Percentiles rank a stretch among this genome's conserved stretches.
Conservation (phyloP, 2,888 invertebrate genomes). For the Teleiodes luculella region DNA sequence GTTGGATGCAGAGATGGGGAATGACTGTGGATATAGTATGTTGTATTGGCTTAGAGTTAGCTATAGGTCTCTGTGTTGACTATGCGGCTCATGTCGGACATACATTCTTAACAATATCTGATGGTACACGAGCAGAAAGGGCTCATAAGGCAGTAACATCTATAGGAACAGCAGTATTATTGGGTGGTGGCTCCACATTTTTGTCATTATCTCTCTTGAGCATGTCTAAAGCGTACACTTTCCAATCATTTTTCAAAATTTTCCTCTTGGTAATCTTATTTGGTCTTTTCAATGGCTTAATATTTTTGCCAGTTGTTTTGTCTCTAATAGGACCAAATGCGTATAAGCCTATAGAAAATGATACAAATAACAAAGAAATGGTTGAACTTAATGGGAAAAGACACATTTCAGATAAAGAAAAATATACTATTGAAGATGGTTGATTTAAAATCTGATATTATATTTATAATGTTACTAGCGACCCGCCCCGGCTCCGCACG, state of each 20-base stretch:
- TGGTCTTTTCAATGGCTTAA: slow-evolving; percentile 87
- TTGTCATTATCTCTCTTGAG: slow-evolving; percentile 84
- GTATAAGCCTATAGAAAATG: slow-evolving; percentile 45
- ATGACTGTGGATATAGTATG: slow-evolving; percentile 89
- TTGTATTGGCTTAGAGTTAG: slow-evolving; percentile 88
- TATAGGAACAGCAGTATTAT: slow-evolving; percentile 87
- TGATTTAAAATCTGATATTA: slow-evolving; percentile 4
- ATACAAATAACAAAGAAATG: slow-evolving; percentile 42
- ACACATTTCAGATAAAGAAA: slow-evolving; percentile 25
- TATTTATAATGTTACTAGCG: too few relatives aligned
- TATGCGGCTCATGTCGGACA: slow-evolving; percentile 91
- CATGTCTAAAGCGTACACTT: slow-evolving; percentile 86
- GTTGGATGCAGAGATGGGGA: slow-evolving; percentile 89
- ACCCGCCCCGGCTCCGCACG: too few relatives aligned
- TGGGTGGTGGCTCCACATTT: slow-evolving; percentile 88
- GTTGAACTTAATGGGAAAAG: slow-evolving; percentile 58
- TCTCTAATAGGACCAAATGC: slow-evolving; percentile 84
- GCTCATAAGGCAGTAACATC: slow-evolving; percentile 82
- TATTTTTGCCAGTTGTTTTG: slow-evolving; percentile 86
- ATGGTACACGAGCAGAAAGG: slow-evolving; percentile 76
- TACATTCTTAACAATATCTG: slow-evolving; percentile 83
- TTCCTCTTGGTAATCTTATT: slow-evolving; percentile 87
- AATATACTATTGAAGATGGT: slow-evolving; percentile 33
- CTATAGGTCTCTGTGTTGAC: slow-evolving; percentile 90
- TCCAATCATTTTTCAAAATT: slow-evolving; percentile 86